Evolutionary conservation across 2,113 vertebrate species (phyloP), one percentile per base, ranked within the genome.

Genomic region (Onychostruthus taczanowskii): DNA sequence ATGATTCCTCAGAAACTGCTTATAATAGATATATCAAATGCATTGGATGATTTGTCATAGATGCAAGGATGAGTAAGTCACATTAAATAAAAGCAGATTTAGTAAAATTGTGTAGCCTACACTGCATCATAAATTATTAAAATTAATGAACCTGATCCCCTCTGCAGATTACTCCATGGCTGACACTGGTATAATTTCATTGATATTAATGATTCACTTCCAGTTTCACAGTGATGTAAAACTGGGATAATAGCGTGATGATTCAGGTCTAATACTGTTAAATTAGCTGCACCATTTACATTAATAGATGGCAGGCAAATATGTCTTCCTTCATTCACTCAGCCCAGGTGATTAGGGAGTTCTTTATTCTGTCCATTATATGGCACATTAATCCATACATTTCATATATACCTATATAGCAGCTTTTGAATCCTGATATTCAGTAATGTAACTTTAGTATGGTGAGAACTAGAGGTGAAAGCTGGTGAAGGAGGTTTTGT

Each of bases 201-300:
- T 95, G 78, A 96, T 97, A 95, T 96, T 94, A 96, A 97, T 96
- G 93, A 96, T 93, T 97, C 96, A 84, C 90, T 95, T 95, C 89
- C 88, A 95, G 90, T 86, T 97, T 88, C 93, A 94, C 44, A 77
- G 50, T 96, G 85, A 91, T 95, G 92, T 97, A 95, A 94, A 96
- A 74, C 78, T 67, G 79, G 92, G 93, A 80, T 96, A 97, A 95
- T 95, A 94, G 93, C 91, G 80, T 24, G 82, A 94, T 93, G 90
- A 90, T 93, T 93, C 95, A 95, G 85, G 85, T 77, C 87, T 95
- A 96, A 94, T 95, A 88, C 83, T 84, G 61, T 90, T 96, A 97
- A 94, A 96, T 95, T 96, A 95, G 85, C 94, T 93, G 74, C 88
- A 86, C 92, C 93, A 95, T 97, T 95, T 96, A 94, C 94, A 96